These are phyloP conservation scores for Neosalanx taihuensis DNA, from an alignment of 2,797 vertebrate species.

Conservation along the genomic window DNA sequence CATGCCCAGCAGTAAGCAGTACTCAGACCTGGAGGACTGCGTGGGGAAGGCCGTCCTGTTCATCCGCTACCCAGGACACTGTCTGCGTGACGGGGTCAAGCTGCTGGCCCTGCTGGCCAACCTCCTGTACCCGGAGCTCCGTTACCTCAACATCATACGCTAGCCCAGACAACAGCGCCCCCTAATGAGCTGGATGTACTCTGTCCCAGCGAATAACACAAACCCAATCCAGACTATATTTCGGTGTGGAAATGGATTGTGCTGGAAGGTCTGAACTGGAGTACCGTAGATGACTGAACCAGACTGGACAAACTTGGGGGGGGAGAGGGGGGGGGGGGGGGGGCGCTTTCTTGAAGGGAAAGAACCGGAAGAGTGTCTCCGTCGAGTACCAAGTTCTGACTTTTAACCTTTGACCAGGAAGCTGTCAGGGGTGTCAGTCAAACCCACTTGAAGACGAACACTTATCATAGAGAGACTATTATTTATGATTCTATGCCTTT, in stretches of 20 bases:
- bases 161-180: background rate
- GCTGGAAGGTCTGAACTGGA: background rate
- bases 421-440: background rate
- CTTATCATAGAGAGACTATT: background rate
- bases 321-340: no score
- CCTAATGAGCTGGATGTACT: background rate
- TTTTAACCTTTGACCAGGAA: background rate
- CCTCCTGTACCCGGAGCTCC: slow-evolving; percentile 86
- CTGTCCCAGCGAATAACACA: background rate
- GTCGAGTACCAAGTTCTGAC: background rate
- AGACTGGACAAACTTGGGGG: background rate
- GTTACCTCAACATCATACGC: slow-evolving; percentile 89
- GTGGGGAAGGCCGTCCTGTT: slow-evolving; percentile 84
- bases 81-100: slow-evolving; percentile 82
- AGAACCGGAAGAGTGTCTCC: background rate
- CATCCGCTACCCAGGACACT: slow-evolving; percentile 87
- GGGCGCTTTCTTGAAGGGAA: background rate
- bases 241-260: background rate
- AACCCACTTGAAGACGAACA: background rate
- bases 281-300: background rate
- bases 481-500: background rate
- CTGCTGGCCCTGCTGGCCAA: slow-evolving; percentile 88
- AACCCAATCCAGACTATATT: no score
- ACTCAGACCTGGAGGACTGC: slow-evolving; percentile 82
- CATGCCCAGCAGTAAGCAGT: slow-evolving; percentile 87